A percentile compares a stretch with the other conserved stretches of the same genome.
These are phyloP conservation scores for Lycocerus yunnanus DNA, from an alignment of 2,888 invertebrate genomes.

Conservation along the genomic window DNA sequence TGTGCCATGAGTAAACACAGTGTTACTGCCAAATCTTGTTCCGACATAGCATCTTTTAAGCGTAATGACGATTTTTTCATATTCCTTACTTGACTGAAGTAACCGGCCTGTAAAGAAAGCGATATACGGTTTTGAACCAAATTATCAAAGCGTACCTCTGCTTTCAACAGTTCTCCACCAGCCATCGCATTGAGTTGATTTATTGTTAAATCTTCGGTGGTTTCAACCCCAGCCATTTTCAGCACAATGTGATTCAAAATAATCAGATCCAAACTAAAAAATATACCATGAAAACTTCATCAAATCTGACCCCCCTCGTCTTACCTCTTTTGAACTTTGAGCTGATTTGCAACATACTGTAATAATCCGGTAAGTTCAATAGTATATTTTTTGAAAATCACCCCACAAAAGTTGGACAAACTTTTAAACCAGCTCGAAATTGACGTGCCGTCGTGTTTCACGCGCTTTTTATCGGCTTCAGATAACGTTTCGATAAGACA, in stretches of 20 bases:
- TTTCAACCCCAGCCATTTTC: slow-evolving; percentile 99
- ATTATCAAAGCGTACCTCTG: slow-evolving; percentile 70
- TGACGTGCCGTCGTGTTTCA: slow-evolving; percentile 88
- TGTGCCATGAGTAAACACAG: slow-evolving; percentile 95
- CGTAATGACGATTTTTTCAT: slow-evolving; percentile 94
- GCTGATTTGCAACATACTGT: slow-evolving; percentile 96
- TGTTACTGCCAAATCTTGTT: slow-evolving; percentile 91
- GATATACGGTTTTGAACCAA: neutral
- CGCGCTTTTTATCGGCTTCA: slow-evolving; percentile 73
- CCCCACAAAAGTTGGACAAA: slow-evolving; percentile 93
- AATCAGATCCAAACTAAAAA: slow-evolving; percentile 80
- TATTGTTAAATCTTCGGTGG: slow-evolving; percentile 92
- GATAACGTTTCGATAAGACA: slow-evolving; percentile 93
- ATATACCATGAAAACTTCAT: neutral
- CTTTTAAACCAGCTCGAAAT: slow-evolving; percentile 94
- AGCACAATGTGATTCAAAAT: slow-evolving; percentile 97
- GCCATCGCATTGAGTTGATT: slow-evolving; percentile 97
- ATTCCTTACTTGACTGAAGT: slow-evolving; percentile 95
- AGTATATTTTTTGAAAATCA: slow-evolving; percentile 95
- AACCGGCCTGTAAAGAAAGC: slow-evolving; percentile 77
- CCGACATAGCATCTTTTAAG: slow-evolving; percentile 92
- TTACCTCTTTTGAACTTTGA: slow-evolving; percentile 94
- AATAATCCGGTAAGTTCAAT: slow-evolving; percentile 93
- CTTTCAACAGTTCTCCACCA: slow-evolving; percentile 92
- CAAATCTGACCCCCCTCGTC: neutral